Conservation (phyloP, 2,797 vertebrate species). For the Mus minutoides region DNA sequence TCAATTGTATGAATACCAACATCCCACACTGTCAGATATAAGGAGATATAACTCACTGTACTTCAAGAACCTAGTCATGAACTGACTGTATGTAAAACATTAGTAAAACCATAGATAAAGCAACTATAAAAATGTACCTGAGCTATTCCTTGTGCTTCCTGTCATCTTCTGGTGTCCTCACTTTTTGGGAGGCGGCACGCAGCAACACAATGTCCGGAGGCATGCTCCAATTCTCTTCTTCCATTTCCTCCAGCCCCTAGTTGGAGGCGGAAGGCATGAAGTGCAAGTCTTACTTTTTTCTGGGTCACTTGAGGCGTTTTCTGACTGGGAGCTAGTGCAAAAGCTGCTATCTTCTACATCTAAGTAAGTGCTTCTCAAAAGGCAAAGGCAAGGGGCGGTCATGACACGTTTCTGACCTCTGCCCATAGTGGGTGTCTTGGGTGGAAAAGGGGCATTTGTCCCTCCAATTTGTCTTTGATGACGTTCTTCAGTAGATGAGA, state of each 20-base stretch:
- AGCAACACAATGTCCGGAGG: neutral
- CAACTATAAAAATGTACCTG: neutral
- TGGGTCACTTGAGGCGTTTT: neutral
- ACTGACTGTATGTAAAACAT: neutral
- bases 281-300: neutral
- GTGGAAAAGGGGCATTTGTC: accelerated
- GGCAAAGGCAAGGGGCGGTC: neutral
- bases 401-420: neutral
- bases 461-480: neutral
- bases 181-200: neutral
- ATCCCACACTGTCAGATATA: neutral
- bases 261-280: neutral
- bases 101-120: neutral
- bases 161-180: neutral
- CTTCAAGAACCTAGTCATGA: neutral
- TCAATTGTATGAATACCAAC: neutral
- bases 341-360: accelerated
- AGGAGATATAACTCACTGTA: neutral
- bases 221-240: neutral
- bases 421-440: too few species aligned
- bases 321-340: neutral
- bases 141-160: neutral
- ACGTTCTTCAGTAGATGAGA: too few species aligned
- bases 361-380: accelerated
- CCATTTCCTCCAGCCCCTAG: neutral